These are phyloP conservation scores for Greenwoodochromis staneri DNA, from an alignment of 2,113 vertebrate species.

Conservation along the genomic window DNA sequence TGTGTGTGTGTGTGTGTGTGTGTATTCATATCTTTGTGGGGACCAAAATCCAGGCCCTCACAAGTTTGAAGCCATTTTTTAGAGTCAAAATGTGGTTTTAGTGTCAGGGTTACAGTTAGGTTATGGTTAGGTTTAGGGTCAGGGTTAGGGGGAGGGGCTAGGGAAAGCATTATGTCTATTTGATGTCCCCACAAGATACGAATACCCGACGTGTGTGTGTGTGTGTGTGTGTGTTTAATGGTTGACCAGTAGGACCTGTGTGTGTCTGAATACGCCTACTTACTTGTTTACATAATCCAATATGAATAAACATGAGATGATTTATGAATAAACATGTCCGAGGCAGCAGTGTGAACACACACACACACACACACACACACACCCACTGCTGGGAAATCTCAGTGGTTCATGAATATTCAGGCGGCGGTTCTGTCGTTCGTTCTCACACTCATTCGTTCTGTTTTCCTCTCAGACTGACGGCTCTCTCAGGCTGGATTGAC, in stretches of 20 bases:
- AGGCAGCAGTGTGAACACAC: not conserved
- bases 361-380: not conserved
- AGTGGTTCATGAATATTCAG: conserved; percentile 38
- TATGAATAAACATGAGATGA: conserved; percentile 63
- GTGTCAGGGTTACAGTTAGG: not conserved
- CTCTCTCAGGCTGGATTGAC: not conserved
- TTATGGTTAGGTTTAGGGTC: not conserved
- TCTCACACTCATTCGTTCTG: conserved; percentile 33
- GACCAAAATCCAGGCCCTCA: not conserved
- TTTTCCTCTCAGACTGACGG: not conserved
- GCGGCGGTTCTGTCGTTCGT: not conserved
- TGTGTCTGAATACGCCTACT: conserved; percentile 10
- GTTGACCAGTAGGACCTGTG: not conserved
- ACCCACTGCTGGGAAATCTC: conserved; percentile 5
- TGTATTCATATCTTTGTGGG: not conserved
- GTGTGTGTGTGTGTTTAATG: not conserved
- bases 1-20: not conserved
- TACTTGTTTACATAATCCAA: conserved; percentile 53
- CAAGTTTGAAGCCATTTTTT: fast-evolving
- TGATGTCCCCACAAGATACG: not conserved
- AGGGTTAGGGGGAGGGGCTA: not conserved
- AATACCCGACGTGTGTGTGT: not conserved
- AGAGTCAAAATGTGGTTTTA: not conserved
- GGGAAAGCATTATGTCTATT: fast-evolving
- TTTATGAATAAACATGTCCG: conserved; percentile 56